Evolutionary conservation across 1,140 invertebrate genomes (phyloP).

Genomic region (Dendrolimus punctatus): DNA sequence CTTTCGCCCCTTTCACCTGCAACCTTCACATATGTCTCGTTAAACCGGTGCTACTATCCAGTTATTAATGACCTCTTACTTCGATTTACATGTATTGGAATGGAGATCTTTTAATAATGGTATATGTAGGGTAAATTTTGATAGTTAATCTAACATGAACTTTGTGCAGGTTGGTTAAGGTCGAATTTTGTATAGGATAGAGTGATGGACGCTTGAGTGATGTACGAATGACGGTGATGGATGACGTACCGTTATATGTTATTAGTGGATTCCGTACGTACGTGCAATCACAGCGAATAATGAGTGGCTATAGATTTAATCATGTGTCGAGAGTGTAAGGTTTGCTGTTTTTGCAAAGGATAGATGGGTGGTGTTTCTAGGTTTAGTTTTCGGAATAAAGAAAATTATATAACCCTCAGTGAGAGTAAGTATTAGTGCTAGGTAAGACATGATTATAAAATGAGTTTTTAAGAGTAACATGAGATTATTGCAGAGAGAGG

Average conservation of each 20-base stretch:
- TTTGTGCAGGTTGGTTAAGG: background rate
- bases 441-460: background rate
- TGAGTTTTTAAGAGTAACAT: background rate
- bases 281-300: slow-evolving; percentile 48
- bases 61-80: no score
- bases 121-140: no score
- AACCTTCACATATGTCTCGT: background rate
- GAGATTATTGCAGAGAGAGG: no score
- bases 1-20: background rate
- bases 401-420: no score
- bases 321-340: slow-evolving; percentile 8
- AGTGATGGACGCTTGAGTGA: slow-evolving; percentile 36
- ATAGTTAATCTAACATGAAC: background rate
- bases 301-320: slow-evolving; percentile 37
- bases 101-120: no score
- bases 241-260: slow-evolving; percentile 50
- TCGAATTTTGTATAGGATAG: background rate
- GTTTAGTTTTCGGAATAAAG: no score
- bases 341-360: background rate
- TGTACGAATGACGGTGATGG: slow-evolving; percentile 46
- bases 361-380: background rate
- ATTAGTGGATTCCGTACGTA: slow-evolving; percentile 50
- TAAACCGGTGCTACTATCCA: background rate
- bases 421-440: no score
- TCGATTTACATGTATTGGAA: no score